Evolutionary conservation across 2,797 vertebrate genomes (phyloP).

Genomic region (Dipus sagitta): DNA sequence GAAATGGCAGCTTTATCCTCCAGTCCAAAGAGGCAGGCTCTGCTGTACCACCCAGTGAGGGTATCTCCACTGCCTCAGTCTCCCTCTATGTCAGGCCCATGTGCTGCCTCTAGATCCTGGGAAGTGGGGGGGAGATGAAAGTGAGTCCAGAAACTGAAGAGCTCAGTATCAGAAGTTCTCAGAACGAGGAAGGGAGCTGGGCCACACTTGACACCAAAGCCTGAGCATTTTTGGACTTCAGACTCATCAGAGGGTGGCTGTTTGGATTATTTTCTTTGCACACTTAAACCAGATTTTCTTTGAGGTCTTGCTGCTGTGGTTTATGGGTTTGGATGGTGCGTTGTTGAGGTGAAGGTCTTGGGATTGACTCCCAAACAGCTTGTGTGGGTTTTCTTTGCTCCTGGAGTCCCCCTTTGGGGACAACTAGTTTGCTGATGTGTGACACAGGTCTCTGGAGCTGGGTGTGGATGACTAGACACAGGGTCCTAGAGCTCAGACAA

Average conservation of each 20-base stretch:
- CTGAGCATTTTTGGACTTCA: not conserved
- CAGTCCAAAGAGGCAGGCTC: not conserved
- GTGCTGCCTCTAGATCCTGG: not conserved
- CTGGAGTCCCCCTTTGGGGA: not conserved
- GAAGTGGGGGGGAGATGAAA: not conserved
- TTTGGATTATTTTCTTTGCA: not conserved
- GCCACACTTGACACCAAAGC: not conserved
- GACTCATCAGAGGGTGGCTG: not conserved
- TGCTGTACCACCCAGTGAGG: accelerated
- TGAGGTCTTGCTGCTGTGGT: not conserved
- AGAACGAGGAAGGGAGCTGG: not conserved
- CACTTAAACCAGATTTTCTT: not conserved
- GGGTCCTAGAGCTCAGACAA: not conserved
- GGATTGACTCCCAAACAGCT: not conserved
- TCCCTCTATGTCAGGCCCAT: not conserved
- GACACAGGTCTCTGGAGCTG: not conserved
- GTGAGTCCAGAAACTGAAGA: not conserved
- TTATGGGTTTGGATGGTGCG: accelerated
- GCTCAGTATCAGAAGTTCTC: not conserved
- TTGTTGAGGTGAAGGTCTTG: not conserved
- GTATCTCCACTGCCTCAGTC: not conserved
- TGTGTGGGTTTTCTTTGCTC: not conserved
- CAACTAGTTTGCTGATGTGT: not conserved
- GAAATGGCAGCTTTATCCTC: not conserved
- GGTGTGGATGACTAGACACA: not conserved